Evolutionary conservation across 2,797 vertebrate species (phyloP).

Genomic region (Tamandua tetradactyla): DNA sequence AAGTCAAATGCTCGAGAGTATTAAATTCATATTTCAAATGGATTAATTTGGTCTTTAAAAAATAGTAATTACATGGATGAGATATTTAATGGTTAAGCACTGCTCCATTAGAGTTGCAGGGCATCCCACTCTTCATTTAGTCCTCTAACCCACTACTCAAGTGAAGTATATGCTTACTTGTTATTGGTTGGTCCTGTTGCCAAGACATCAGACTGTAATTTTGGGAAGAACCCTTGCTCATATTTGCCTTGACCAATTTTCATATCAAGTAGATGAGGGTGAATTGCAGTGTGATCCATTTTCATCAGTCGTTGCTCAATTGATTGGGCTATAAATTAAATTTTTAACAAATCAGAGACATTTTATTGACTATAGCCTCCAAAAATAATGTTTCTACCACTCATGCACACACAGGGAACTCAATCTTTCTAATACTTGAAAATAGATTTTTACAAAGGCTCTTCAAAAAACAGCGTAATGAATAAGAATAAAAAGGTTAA

Average conservation of each 20-base stretch:
- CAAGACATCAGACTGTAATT: conserved; percentile 95
- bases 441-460: conserved; percentile 49
- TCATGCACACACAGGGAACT: conserved; percentile 28
- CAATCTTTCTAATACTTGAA: conserved; percentile 19
- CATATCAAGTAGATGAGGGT: conserved; percentile 98
- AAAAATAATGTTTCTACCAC: conserved; percentile 42
- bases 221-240: conserved; percentile 96
- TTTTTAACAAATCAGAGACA: conserved; percentile 66
- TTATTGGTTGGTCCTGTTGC: conserved; percentile 92
- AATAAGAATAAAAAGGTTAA: conserved; percentile 26
- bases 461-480: conserved; percentile 45
- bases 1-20: neutral
- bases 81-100: neutral
- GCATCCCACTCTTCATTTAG: neutral
- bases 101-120: neutral
- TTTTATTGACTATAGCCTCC: conserved; percentile 24
- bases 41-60: conserved; percentile 12
- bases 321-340: conserved; percentile 89
- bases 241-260: conserved; percentile 98
- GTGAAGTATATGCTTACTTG: conserved; percentile 90
- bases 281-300: conserved; percentile 97
- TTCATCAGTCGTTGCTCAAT: conserved; percentile 95
- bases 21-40: neutral
- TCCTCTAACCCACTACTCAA: neutral
- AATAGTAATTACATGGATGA: neutral